Percentiles rank a stretch among this genome's conserved stretches.
These are phyloP conservation scores for Polypedilum pembai DNA, from an alignment of 1,140 invertebrate species.

Conservation along the genomic window DNA sequence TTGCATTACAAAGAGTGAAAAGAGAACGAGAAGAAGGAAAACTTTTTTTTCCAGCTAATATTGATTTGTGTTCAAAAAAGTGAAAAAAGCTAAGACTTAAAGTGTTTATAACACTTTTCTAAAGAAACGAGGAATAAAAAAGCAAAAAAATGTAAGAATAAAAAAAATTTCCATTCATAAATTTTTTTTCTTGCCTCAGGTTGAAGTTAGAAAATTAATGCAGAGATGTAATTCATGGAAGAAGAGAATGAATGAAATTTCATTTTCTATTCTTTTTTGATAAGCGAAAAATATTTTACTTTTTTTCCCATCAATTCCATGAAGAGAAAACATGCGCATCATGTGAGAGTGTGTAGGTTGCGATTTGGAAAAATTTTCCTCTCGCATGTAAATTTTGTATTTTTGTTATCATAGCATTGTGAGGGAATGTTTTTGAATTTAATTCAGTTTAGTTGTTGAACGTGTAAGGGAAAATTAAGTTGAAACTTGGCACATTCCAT, in stretches of 20 bases:
- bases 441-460: background rate
- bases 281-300: background rate
- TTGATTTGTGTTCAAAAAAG: background rate
- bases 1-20: background rate
- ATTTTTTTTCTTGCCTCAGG: background rate
- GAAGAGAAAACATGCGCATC: slow-evolving; percentile 2
- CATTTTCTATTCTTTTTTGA: background rate
- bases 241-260: background rate
- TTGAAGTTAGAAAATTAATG: background rate
- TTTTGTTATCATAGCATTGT: background rate
- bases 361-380: background rate
- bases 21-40: background rate
- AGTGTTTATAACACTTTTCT: background rate
- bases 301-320: background rate
- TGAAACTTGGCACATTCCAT: background rate
- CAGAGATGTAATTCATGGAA: background rate
- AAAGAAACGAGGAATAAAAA: background rate
- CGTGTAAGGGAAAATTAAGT: background rate
- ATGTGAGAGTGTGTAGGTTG: slow-evolving; percentile 2
- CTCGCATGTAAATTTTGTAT: background rate
- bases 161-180: background rate
- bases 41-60: slow-evolving; percentile 10
- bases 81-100: background rate
- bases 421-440: background rate
- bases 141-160: slow-evolving; percentile 6